Percentiles rank a stretch among this genome's conserved stretches.
These are phyloP conservation scores for Tyto alba DNA, from an alignment of 2,113 vertebrate species.

Conservation along the genomic window DNA sequence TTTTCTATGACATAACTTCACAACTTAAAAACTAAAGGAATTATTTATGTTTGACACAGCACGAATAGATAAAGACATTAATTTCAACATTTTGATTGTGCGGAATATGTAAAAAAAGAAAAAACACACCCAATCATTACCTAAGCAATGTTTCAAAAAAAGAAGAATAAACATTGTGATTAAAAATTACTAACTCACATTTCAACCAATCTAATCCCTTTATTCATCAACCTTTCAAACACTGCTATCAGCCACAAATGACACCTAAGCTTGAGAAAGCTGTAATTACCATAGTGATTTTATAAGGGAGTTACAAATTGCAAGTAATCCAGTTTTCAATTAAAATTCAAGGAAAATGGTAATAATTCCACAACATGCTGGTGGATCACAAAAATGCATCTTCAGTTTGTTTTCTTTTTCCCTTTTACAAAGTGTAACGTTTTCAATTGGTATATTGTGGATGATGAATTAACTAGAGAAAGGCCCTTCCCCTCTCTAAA, in stretches of 20 bases:
- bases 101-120: background rate
- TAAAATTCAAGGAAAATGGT: background rate
- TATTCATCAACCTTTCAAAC: slow-evolving; percentile 25
- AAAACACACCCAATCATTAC: background rate
- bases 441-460: background rate
- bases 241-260: background rate
- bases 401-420: background rate
- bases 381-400: background rate
- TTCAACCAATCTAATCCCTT: background rate
- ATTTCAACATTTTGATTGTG: background rate
- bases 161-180: background rate
- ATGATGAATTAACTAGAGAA: background rate
- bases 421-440: background rate
- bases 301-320: background rate
- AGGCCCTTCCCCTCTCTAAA: background rate
- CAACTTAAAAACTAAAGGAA: background rate
- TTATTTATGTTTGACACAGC: background rate
- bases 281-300: slow-evolving; percentile 1
- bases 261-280: background rate
- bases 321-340: background rate
- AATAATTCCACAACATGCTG: background rate
- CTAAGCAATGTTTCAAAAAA: background rate
- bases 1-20: background rate
- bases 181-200: slow-evolving; percentile 11
- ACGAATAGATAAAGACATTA: background rate